These are phyloP conservation scores for Hartigia nigra DNA, from an alignment of 2,888 invertebrate species.

Conservation along the genomic window DNA sequence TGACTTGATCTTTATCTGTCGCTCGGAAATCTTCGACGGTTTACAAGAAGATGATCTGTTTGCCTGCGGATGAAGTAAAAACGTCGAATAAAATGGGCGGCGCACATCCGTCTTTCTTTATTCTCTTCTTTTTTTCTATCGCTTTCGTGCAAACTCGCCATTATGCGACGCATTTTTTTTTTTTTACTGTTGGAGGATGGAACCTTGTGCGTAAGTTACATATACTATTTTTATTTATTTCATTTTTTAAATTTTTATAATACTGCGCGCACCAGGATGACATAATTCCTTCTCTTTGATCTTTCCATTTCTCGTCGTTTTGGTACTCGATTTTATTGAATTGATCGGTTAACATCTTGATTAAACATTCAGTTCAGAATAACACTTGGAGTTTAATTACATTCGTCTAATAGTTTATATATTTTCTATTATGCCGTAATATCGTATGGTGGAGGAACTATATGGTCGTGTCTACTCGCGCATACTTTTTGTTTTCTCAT, in stretches of 20 bases:
- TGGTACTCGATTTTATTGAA: background rate
- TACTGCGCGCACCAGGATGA: background rate
- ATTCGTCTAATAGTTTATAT: background rate
- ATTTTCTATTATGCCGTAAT: constrained; percentile 14
- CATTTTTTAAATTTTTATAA: background rate
- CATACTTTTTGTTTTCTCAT: constrained; percentile 21
- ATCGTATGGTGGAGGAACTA: constrained; percentile 57
- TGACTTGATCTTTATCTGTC: background rate
- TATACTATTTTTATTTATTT: too few relatives aligned
- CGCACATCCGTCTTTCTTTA: background rate
- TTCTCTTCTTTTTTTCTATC: background rate
- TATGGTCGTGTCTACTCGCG: constrained; percentile 47
- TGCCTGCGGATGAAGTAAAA: background rate
- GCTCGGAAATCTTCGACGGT: background rate
- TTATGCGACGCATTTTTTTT: background rate
- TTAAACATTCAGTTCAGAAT: background rate
- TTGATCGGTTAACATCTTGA: background rate
- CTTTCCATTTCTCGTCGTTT: background rate
- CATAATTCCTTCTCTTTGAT: background rate
- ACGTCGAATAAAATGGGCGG: background rate
- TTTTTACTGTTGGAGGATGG: background rate
- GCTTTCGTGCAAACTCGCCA: background rate
- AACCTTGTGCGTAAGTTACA: background rate
- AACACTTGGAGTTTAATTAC: background rate
- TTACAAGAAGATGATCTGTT: background rate